Evolutionary conservation across 2,888 invertebrate species (phyloP), one percentile per base, ranked within the genome.

Genomic region (Pelosia muscerda): DNA sequence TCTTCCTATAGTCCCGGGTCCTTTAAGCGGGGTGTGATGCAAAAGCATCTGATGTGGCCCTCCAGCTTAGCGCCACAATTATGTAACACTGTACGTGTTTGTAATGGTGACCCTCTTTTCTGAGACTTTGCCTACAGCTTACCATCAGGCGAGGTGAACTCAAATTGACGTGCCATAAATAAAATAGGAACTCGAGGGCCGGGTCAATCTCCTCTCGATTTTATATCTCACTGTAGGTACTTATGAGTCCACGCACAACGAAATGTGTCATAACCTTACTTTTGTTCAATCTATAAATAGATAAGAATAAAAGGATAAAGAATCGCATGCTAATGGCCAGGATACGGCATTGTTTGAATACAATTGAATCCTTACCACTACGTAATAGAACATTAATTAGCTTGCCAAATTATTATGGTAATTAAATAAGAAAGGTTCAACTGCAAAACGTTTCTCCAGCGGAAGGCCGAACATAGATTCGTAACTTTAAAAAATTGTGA

Each of bases 301-400:
- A 54, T 13, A 70, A 71, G 61, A 63, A 71, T 71, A 67, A 63
- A 67, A 67, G 72, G 63, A 73, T 65, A 66, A 65, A 60, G 65
- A 26, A 59, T 38, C 53, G 63, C 61, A 71, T 77, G 75, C 77
- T 79, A 85, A 78, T 80, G 68, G 71, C 31, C 66, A 77, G 79
- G 66, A 71, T 71, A 53, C 70, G 65, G 67, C 76, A 68, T 77
- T 74, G 63, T 67, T 25, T 66, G 26, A 56, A 64, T 23, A 73
- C 74, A 71, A 76, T 72, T 60, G 72, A 23, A 58, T 49, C 70
- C 69, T 66, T 76, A 66, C 63, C 23, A 28, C 66, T 59, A n/a
- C 42, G 64, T 25, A 23, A 71, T 76, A 79, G 53, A 68, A 64
- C 34, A 63, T 63, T 75, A 68, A 73, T 74, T 69, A 68, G 72